phyloP scores from a whole-genome alignment of 2,113 vertebrate genomes.

The Melanostigma gelatinosum region DNA sequence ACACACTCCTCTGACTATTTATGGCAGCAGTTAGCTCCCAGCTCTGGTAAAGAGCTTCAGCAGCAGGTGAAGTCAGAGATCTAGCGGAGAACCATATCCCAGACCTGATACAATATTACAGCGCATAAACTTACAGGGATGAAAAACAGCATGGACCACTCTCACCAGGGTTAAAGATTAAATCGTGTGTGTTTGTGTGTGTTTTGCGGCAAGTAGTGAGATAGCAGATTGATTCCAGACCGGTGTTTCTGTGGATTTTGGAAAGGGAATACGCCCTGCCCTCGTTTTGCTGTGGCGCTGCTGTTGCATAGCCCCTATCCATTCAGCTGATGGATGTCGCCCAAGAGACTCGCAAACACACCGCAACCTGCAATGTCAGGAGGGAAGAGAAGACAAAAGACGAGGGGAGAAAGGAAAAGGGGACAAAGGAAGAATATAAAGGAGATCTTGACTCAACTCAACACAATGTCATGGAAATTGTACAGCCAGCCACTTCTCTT shows the following conservation, averaged over 20 bases:
- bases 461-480: background rate
- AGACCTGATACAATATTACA: conserved; percentile 72
- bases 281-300: conserved; percentile 42
- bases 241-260: conserved; percentile 64
- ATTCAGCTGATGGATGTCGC: conserved; percentile 64
- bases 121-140: conserved; percentile 68
- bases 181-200: conserved; percentile 57
- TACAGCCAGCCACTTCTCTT: conserved; percentile 31
- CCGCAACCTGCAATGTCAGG: conserved; percentile 54
- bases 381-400: conserved; percentile 35
- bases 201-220: conserved; percentile 44
- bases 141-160: conserved; percentile 69
- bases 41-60: conserved; percentile 79
- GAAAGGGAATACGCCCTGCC: conserved; percentile 61
- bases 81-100: conserved; percentile 54
- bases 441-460: conserved; percentile 13
- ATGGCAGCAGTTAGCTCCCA: conserved; percentile 77
- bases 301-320: conserved; percentile 44
- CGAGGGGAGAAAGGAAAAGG: conserved; percentile 10
- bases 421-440: conserved; percentile 38
- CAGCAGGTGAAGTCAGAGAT: conserved; percentile 76
- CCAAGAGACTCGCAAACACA: conserved; percentile 61
- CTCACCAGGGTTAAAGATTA: conserved; percentile 68
- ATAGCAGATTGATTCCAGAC: conserved; percentile 83
- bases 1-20: conserved; percentile 72